These are phyloP conservation scores for Ailurus styani DNA, from an alignment of 2,113 vertebrate species.

Conservation along the genomic window DNA sequence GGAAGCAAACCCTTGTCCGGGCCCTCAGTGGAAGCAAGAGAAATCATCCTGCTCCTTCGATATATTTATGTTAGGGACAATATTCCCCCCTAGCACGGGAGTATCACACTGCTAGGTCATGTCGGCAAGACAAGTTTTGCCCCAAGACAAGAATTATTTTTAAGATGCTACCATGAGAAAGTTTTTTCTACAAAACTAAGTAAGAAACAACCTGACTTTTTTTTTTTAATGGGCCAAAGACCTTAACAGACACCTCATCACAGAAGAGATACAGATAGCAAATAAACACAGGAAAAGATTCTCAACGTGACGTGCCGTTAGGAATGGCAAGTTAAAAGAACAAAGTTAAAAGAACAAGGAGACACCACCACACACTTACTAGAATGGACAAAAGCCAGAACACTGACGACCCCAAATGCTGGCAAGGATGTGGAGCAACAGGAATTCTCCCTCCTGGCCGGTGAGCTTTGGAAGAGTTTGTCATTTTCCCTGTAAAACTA, in stretches of 20 bases:
- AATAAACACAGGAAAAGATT: no score
- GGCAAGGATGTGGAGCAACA: accelerated
- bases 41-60: not conserved
- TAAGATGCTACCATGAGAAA: not conserved
- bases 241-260: not conserved
- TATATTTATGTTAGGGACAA: not conserved
- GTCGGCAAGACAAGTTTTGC: not conserved
- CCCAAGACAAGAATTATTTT: not conserved
- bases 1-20: not conserved
- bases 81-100: not conserved
- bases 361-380: accelerated
- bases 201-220: not conserved
- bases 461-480: not conserved
- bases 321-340: not conserved
- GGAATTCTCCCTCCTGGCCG: accelerated
- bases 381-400: accelerated
- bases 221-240: not conserved
- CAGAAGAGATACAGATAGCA: not conserved
- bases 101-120: not conserved
- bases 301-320: accelerated
- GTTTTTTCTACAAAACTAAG: not conserved
- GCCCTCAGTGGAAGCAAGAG: not conserved
- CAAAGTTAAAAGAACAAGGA: not conserved
- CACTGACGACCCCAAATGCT: accelerated
- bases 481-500: not conserved